Evolutionary conservation across 2,113 vertebrate genomes (phyloP), one percentile per base, ranked within the genome.

Genomic region (Melanostigma gelatinosum): DNA sequence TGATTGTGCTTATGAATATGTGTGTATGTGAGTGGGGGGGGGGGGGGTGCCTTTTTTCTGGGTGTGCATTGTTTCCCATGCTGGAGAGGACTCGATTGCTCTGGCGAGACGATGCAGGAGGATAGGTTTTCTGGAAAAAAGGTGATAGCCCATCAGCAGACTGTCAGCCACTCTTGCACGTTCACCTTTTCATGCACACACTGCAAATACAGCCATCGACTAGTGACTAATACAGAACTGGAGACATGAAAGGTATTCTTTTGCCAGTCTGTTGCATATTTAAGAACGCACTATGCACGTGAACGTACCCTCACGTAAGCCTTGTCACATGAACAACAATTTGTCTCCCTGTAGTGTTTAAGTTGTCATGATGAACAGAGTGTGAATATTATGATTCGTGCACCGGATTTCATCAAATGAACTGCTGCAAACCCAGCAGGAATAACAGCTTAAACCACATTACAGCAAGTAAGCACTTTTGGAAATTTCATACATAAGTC

Each of bases 121-220:
- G 70, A 68, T 79, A 66, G 85, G 42, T 80, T 82, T 85, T 85
- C 82, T 84, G 82, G 79, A 29, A 82, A 83, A 79, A 84, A 74
- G 72, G 40, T 87, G 87, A 89, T 77, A 79, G 82, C 72, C 82
- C 82, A 91, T 92, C 87, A 91, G 78, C 42, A 78, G 69, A 77
- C 86, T 91, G 81, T 85, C 88, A 86, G 42, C 34, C 64, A 80
- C 20, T 67, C 63, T 20, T 10, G 6, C 67, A 29, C 36, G 10
- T 9, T 13, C 40, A 54, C 20, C 50, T 6, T 24, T 27, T 2
- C 52, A 54, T n/a, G 9, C 42, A 80, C 9, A 75, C 24, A 64
- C 40, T 61, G 0, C 68, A 79, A 75, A 82, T 84, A 76, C 32
- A 85, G 62, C 72, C 68, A 85, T 87, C 86, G 82, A 63, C 46